phyloP scores from a whole-genome alignment of 1,140 invertebrate species.

The Brachionus calyciflorus region DNA sequence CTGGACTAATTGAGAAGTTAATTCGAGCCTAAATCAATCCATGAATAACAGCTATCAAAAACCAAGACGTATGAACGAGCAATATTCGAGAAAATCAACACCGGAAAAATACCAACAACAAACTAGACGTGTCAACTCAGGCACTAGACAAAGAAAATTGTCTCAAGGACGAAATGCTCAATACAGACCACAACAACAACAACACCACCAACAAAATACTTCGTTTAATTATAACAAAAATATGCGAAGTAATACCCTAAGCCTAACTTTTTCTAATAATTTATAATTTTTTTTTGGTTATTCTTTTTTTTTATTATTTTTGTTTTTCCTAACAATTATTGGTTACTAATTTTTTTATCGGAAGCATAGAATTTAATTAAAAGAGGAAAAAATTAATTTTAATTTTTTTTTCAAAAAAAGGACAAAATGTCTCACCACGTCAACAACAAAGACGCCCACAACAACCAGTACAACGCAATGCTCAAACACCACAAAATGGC shows the following conservation, averaged over 20 bases:
- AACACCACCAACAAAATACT: neutral
- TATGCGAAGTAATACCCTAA: neutral
- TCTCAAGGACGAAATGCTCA: neutral
- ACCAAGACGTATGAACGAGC: neutral
- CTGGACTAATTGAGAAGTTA: constrained; percentile 33
- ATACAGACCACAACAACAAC: constrained; percentile 10
- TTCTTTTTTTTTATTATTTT: constrained; percentile 7
- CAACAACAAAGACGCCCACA: constrained; percentile 18
- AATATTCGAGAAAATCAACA: neutral
- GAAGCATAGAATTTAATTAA: neutral
- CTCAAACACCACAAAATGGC: constrained; percentile 36
- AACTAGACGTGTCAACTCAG: constrained; percentile 18
- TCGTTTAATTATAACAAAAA: constrained; percentile 26
- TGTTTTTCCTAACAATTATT: constrained; percentile 19
- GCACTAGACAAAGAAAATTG: constrained; percentile 33
- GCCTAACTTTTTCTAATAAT: constrained; percentile 11
- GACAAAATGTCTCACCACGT: constrained; percentile 24
- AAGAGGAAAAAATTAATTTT: neutral
- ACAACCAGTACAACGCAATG: neutral
- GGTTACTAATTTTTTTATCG: constrained; percentile 12
- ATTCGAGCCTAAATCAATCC: constrained; percentile 35
- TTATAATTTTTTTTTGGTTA: constrained; percentile 32
- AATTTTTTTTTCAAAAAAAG: constrained; percentile 2
- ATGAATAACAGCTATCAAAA: constrained; percentile 24
- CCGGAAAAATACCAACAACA: constrained; percentile 3